Base-by-base conservation (phyloP, 2,888 invertebrate species). In the Hedya salicella region DNA sequence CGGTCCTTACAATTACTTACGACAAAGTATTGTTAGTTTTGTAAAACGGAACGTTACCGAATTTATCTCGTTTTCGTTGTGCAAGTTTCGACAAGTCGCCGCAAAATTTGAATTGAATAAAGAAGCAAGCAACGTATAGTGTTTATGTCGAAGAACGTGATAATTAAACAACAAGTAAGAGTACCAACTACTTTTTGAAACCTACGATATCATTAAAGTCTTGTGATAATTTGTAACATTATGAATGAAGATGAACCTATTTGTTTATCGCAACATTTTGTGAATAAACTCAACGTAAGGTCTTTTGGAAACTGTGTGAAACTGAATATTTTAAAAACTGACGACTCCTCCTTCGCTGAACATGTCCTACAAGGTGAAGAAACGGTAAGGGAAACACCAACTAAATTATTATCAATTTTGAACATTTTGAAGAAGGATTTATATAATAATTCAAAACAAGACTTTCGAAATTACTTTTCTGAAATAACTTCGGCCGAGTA, bases 221-320 rank as follows among this genome's bases (percentile, higher is more conserved):
- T 21, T 17, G 17, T n/a, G 14, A 14, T 2, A 36, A 39, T 16
- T 39, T 11, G 5, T 39, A 11, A 14, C 21, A 63, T 9, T 19
- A 66, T 66, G 66, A 61, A 32, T 42, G 40, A 21, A 4, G 36
- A 17, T 16, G 54, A 49, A n/a, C 78, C 82, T 0, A 64, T 86
- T 62, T 89, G 88, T 75, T 75, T 87, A 67, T 83, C 90, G 1
- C 81, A 86, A 68, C 77, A 83, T 71, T 91, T 91, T 71, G 78
- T 82, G 3, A 89, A 90, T 73, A 92, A 91, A 75, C 87, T 88
- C 76, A 89, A 91, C 74, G 76, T 89, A 42, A 78, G 92, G 63
- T 88, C 89, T 1, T 86, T 80, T 69, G 75, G 72, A 60, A 89
- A 88, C 74, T 72, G 88, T 70, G 44, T 88, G 17, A 82, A 84